Evolutionary conservation across 2,113 vertebrate genomes (phyloP), one percentile per base, ranked within the genome.

Genomic region (Ondatra zibethicus): DNA sequence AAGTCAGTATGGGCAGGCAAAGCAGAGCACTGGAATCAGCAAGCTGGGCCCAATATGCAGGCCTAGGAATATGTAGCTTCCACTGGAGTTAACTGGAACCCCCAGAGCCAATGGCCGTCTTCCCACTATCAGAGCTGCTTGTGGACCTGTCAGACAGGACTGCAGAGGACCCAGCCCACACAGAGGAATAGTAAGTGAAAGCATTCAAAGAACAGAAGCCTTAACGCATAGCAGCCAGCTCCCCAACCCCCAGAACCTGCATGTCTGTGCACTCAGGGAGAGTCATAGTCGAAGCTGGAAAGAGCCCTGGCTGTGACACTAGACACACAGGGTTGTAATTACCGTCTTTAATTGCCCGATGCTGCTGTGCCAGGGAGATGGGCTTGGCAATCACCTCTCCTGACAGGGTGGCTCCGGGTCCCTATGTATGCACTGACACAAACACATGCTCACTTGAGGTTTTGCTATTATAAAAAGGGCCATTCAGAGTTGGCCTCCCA

Each of bases 221-320:
- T 1, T 12, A 33, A 47, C 58, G n/a, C 21, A 77, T 81, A 72
- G 85, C 25, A 61, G 47, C 29, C 39, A 50, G 27, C 42, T 86
- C 5, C 23, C 47, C 16, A 3, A 19, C 42, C 76, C 70, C 88
- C 77, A 96, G 82, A 78, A 25, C 94, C 58, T 77, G 11, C 10
- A 3, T 82, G 89, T 87, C 68, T 90, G 80, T 55, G 31, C 91
- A 88, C 88, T 45, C 23, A 17, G 61, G 85, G n/a, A 1, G 36
- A 72, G 68, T 14, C 50, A 1, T 52, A 81, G 29, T 81, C 21
- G 0, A 76, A 19, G 93, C 88, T 97, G 65, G 45, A 94, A 68
- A 91, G 92, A 96, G 80, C 92, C 89, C 92, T 50, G 33, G 84
- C 92, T 97, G 93, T 93, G 95, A 97, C 93, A 96, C 85, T 36